These are phyloP conservation scores for Harpagoxenus sublaevis DNA, from an alignment of 2,888 invertebrate species.

Conservation along the genomic window DNA sequence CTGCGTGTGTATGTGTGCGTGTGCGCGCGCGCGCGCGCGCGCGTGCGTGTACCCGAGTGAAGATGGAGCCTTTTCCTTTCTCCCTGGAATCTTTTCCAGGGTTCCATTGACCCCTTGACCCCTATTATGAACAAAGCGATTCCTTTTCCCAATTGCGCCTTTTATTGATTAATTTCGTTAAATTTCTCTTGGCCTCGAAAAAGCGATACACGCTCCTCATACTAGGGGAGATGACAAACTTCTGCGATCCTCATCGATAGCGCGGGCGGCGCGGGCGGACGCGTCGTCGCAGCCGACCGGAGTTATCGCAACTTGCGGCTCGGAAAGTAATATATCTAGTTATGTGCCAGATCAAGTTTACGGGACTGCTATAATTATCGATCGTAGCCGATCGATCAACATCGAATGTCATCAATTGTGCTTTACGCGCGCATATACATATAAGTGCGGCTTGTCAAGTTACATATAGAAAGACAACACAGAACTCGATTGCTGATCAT, in stretches of 20 bases:
- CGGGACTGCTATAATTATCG: not conserved
- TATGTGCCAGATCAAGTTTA: slow-evolving; percentile 27
- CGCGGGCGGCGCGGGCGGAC: not conserved
- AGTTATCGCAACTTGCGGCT: not conserved
- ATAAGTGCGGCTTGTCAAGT: slow-evolving; percentile 17
- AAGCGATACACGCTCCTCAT: not conserved
- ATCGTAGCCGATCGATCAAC: not conserved
- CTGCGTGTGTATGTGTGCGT: not conserved
- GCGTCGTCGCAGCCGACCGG: not conserved
- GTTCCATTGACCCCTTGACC: not conserved
- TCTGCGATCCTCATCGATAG: slow-evolving; percentile 10
- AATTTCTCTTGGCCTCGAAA: slow-evolving; percentile 15
- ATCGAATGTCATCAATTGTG: slow-evolving; percentile 30
- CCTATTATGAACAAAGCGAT: slow-evolving; percentile 3
- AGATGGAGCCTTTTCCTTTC: not conserved
- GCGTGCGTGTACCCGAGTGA: not conserved
- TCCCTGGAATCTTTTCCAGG: slow-evolving; percentile 1
- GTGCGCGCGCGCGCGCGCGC: too few species aligned
- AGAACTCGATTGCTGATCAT: slow-evolving; percentile 9
- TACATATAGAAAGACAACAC: slow-evolving; percentile 6
- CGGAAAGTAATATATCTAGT: not conserved
- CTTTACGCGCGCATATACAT: slow-evolving; percentile 36
- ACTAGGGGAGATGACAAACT: slow-evolving; percentile 2
- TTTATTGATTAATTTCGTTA: slow-evolving; percentile 22
- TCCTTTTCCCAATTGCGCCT: not conserved